Base-by-base conservation (phyloP, 2,113 vertebrate species). In the Oncorhynchus clarkii region DNA sequence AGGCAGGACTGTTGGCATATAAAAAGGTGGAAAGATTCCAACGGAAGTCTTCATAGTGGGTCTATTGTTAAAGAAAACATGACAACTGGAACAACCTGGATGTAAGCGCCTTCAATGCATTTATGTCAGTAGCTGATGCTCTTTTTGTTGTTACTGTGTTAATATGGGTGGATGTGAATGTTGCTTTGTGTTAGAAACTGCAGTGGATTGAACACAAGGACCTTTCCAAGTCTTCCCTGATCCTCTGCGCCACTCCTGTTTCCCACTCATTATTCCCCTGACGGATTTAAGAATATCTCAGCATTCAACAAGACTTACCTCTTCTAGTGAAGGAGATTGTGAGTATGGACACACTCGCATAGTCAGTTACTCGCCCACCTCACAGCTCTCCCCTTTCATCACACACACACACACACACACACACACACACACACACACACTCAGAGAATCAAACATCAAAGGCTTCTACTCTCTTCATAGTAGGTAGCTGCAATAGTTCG, bases 231-330 rank as follows among this genome's bases (percentile, higher is more conserved):
- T 73, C 39, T 64, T 2, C 65, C 27, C 67, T 67, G 24, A 67
- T 18, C 62, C 12, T 70, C 76, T 80, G 80, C 22, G 9, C 73
- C 80, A 49, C 62, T 70, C 54, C 22, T 14, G 26, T 27, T 75
- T 54, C 82, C 81, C 78, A 78, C 80, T 74, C n/a, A 31, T 84
- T 71, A 18, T 14, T 82, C 78, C 74, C 72, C 45, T 74, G 84
- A 82, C 79, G 67, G 66, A 71, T 66, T 67, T 67, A 26, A 77
- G 77, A 79, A 75, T 71, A 81, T 39, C 77, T 74, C 29, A 51
- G 71, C 59, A 13, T 49, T 70, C 39, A 49, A 49, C 39, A 22
- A 70, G 68, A 22, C 60, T 64, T 26, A 64, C 39, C 45, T 70
- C 3, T 26, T 49, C 51, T 18, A 18, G 8, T 70, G 39, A 9